phyloP scores from a whole-genome alignment of 2,797 vertebrate species.

The Ataeniobius toweri region DNA sequence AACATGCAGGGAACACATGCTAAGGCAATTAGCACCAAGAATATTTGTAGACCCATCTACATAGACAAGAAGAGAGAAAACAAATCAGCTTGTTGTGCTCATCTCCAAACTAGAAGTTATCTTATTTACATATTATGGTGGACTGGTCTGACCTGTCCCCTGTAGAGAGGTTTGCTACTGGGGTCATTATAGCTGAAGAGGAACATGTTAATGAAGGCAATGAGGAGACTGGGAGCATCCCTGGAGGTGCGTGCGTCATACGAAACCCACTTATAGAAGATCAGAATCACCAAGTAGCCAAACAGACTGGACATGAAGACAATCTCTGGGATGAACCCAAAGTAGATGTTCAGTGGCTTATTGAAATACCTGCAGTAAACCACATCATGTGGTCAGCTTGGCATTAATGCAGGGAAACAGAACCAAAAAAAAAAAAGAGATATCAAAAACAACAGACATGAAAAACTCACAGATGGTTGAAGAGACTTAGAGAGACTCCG shows the following conservation, averaged over 20 bases:
- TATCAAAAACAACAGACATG: background rate
- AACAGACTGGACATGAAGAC: slow-evolving; percentile 94
- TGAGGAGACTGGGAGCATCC: slow-evolving; percentile 93
- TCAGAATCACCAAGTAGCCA: slow-evolving; percentile 91
- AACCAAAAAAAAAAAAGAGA: too few relatives aligned
- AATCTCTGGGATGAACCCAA: slow-evolving; percentile 96
- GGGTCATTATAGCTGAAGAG: slow-evolving; percentile 91
- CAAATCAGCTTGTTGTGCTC: background rate
- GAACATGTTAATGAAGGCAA: slow-evolving; percentile 99
- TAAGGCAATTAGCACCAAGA: slow-evolving; percentile 89
- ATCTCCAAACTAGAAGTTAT: background rate
- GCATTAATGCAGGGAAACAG: background rate
- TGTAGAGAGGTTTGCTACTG: slow-evolving; percentile 85
- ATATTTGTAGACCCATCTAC: slow-evolving; percentile 86
- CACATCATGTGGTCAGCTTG: background rate
- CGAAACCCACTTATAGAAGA: slow-evolving; percentile 94
- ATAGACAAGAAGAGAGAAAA: slow-evolving; percentile 1
- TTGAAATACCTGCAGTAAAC: slow-evolving; percentile 89
- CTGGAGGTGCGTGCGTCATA: slow-evolving; percentile 85
- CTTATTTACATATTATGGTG: background rate
- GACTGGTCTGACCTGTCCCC: slow-evolving; percentile 86
- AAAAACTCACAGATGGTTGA: slow-evolving; percentile 80
- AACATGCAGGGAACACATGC: slow-evolving; percentile 95
- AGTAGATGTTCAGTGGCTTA: slow-evolving; percentile 93
- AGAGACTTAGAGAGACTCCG: slow-evolving; percentile 85